Conservation (phyloP, 1,140 invertebrate genomes). For the Ips nitidus region DNA sequence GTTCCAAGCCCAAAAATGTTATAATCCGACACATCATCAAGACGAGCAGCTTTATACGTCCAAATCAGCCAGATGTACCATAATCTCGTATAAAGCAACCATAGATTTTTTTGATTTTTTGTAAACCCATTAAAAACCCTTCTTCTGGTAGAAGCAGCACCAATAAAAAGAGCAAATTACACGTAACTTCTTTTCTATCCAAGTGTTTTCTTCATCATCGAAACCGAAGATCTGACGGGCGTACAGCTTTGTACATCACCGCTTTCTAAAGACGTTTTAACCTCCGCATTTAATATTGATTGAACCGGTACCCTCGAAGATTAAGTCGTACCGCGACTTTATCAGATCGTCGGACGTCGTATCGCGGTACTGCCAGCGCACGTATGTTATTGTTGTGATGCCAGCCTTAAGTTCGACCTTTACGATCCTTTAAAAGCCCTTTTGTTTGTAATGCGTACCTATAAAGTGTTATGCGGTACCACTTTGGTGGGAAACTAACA, state of each 20-base stretch:
- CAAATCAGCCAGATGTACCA: no score
- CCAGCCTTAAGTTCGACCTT: slow-evolving; percentile 28
- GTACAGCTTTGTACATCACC: slow-evolving; percentile 17
- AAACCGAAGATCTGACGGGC: slow-evolving; percentile 23
- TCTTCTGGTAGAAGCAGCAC: no score
- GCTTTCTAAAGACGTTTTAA: slow-evolving; percentile 35
- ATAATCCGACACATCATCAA: slow-evolving; percentile 37
- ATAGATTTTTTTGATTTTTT: no score
- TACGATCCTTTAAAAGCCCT: slow-evolving; percentile 25
- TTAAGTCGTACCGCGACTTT: slow-evolving; percentile 23
- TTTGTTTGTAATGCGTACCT: background rate
- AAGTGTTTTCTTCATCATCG: slow-evolving; percentile 25
- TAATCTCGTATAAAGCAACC: no score
- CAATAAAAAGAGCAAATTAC: background rate
- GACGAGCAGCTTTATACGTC: background rate
- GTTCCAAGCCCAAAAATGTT: slow-evolving; percentile 19
- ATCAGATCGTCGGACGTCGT: slow-evolving; percentile 16
- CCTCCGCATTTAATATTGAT: slow-evolving; percentile 34
- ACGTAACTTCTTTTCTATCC: slow-evolving; percentile 7
- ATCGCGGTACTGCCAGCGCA: slow-evolving; percentile 11
- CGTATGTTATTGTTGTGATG: slow-evolving; percentile 34
- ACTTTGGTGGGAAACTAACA: no score
- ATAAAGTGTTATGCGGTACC: no score
- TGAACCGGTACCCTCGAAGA: slow-evolving; percentile 28
- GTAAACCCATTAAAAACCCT: no score